These are phyloP conservation scores for Cantharis rustica DNA, from an alignment of 2,888 invertebrate genomes.

Conservation along the genomic window DNA sequence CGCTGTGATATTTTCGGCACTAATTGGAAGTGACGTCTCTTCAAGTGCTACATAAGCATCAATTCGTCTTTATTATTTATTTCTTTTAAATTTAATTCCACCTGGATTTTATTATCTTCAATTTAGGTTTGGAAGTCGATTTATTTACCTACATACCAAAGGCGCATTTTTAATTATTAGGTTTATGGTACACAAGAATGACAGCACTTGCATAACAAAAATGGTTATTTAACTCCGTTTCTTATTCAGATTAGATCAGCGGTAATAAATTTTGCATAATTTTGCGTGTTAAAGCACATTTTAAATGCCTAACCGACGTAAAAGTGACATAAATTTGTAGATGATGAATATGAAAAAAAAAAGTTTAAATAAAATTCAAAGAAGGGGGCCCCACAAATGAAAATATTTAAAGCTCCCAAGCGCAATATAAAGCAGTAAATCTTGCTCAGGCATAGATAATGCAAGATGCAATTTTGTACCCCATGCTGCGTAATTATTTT, in stretches of 20 bases:
- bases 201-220: background rate
- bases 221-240: background rate
- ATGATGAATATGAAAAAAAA: background rate
- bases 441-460: background rate
- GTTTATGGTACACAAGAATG: background rate
- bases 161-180: background rate
- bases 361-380: background rate
- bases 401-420: background rate
- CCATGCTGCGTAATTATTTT: background rate
- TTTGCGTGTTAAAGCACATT: background rate
- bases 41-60: too few relatives aligned
- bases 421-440: too few relatives aligned
- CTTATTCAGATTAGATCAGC: background rate
- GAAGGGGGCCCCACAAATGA: background rate
- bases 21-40: background rate
- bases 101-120: background rate
- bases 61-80: background rate
- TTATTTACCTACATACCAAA: background rate
- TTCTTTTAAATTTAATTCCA: background rate
- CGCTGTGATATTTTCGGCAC: background rate
- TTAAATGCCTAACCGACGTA: background rate
- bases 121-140: background rate
- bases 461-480: background rate
- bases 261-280: background rate
- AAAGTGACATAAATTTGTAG: background rate